These are phyloP conservation scores for Barbus barbus DNA, from an alignment of 2,113 vertebrate species.

Conservation along the genomic window DNA sequence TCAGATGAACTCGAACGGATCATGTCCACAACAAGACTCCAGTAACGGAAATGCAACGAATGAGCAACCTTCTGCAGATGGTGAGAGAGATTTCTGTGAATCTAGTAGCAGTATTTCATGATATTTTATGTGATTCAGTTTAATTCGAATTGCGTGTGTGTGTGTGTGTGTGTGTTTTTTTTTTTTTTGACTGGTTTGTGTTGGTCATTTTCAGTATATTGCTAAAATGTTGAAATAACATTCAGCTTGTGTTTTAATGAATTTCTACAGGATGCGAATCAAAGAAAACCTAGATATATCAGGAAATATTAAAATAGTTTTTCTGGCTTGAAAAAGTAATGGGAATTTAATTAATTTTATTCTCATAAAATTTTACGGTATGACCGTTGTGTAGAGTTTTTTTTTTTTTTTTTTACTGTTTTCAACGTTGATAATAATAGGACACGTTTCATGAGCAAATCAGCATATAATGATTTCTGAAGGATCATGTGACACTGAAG, in stretches of 20 bases:
- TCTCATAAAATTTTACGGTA: too few relatives aligned
- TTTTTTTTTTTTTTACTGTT: too few relatives aligned
- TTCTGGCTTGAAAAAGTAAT: background rate
- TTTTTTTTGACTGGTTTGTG: background rate
- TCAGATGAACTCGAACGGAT: conserved; percentile 52
- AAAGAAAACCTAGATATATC: too few relatives aligned
- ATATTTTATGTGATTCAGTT: background rate
- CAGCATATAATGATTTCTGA: too few relatives aligned
- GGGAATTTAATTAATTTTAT: background rate
- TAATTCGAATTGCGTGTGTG: background rate
- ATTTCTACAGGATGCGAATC: background rate
- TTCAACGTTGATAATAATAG: too few relatives aligned
- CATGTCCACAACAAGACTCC: conserved; percentile 58
- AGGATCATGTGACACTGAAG: too few relatives aligned
- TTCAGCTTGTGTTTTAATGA: background rate
- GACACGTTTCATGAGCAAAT: too few relatives aligned
- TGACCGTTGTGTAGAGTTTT: background rate
- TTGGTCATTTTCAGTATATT: background rate
- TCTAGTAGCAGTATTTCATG: background rate
- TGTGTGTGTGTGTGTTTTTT: background rate
- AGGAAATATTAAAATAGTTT: too few relatives aligned
- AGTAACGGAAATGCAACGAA: background rate
- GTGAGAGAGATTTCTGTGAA: background rate
- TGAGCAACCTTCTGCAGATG: conserved; percentile 22
- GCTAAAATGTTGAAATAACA: background rate